These are phyloP conservation scores for Clinocottus analis DNA, from an alignment of 2,113 vertebrate species.

Conservation along the genomic window DNA sequence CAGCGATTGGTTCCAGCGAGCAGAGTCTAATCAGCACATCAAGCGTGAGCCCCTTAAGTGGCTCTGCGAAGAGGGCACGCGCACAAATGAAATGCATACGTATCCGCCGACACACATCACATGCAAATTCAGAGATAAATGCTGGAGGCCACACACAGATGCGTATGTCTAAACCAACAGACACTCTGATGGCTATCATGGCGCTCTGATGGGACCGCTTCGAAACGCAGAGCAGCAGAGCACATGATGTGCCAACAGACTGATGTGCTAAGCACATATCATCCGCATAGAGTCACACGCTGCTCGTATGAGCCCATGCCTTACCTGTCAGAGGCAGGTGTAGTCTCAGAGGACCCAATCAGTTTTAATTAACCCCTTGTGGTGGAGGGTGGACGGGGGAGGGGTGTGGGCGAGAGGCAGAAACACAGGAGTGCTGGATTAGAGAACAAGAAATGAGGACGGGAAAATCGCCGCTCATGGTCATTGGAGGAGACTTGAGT, in stretches of 20 bases:
- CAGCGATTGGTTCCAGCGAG: conserved; percentile 75
- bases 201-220: conserved; percentile 43
- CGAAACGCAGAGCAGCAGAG: conserved; percentile 59
- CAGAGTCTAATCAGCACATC: conserved; percentile 68
- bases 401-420: conserved; percentile 29
- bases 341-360: conserved; percentile 82
- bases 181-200: conserved; percentile 13
- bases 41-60: conserved; percentile 66
- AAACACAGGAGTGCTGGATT: not conserved
- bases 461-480: conserved; percentile 45
- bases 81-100: conserved; percentile 53
- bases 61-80: conserved; percentile 52
- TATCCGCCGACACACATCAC: conserved; percentile 42
- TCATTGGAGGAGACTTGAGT: conserved; percentile 28
- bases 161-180: conserved; percentile 21
- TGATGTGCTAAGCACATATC: conserved; percentile 66
- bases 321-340: conserved; percentile 85
- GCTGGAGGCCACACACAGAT: conserved; percentile 30
- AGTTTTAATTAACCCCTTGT: conserved; percentile 88
- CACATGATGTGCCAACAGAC: conserved; percentile 64
- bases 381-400: conserved; percentile 60
- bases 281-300: conserved; percentile 47
- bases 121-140: conserved; percentile 60
- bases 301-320: conserved; percentile 59
- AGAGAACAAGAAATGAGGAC: conserved; percentile 5